Conservation (phyloP, 2,113 vertebrate species). For the Boulengeromyrus knoepffleri region DNA sequence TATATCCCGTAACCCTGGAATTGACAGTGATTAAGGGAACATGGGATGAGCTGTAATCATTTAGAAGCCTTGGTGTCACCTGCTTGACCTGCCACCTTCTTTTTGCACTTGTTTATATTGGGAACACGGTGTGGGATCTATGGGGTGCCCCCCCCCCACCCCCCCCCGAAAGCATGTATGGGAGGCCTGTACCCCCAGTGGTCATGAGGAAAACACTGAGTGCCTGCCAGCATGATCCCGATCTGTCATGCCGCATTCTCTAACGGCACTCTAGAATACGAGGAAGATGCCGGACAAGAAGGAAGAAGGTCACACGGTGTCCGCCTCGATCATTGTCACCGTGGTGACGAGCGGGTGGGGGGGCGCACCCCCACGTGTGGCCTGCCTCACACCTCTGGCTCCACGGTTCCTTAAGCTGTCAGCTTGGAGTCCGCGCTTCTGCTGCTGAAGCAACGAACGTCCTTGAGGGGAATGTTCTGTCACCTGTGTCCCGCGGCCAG, state of each 20-base stretch:
- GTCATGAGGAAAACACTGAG: conserved; percentile 35
- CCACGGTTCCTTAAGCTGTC: background rate
- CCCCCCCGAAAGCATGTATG: background rate
- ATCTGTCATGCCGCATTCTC: conserved; percentile 53
- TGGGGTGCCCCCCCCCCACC: background rate
- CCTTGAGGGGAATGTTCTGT: background rate
- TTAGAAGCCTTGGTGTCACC: background rate
- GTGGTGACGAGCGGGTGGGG: background rate
- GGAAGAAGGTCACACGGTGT: conserved; percentile 28
- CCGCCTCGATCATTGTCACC: conserved; percentile 29
- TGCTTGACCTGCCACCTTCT: background rate
- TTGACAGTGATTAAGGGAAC: background rate
- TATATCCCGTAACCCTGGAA: background rate
- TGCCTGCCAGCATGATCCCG: conserved; percentile 54
- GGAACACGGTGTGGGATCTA: background rate
- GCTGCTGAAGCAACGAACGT: background rate
- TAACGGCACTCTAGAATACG: conserved; percentile 24
- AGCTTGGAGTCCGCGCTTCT: background rate
- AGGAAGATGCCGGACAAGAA: conserved; percentile 22
- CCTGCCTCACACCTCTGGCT: background rate
- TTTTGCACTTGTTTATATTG: background rate
- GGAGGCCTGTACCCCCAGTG: background rate
- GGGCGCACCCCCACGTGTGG: background rate
- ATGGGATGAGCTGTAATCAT: background rate
- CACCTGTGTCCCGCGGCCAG: background rate